Evolutionary conservation across 2,113 vertebrate species (phyloP).

Genomic region (Prochilodus magdalenae): DNA sequence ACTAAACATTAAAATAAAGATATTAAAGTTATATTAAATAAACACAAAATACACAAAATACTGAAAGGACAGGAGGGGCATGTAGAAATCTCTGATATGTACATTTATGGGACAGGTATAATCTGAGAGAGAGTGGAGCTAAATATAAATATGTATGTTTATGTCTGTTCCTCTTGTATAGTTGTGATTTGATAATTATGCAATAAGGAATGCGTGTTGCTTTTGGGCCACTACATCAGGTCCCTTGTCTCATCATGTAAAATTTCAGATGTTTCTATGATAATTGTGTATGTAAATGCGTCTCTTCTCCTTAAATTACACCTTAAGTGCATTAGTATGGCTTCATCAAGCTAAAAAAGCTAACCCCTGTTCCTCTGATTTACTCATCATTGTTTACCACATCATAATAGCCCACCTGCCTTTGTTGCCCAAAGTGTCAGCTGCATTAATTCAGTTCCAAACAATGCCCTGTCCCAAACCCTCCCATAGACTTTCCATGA

Average conservation of each 20-base stretch:
- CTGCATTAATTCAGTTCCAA: slow-evolving; percentile 4
- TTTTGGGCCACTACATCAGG: slow-evolving; percentile 5
- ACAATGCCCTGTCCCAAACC: background rate
- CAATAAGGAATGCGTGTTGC: background rate
- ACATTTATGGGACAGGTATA: too few relatives aligned
- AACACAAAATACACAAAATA: too few relatives aligned
- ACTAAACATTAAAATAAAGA: too few relatives aligned
- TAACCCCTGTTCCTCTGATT: slow-evolving; percentile 7
- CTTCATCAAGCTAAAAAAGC: background rate
- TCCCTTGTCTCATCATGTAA: background rate
- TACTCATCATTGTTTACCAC: background rate
- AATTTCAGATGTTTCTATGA: background rate
- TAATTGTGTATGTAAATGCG: background rate
- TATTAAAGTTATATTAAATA: too few relatives aligned
- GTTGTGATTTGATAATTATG: too few relatives aligned
- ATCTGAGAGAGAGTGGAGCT: too few relatives aligned
- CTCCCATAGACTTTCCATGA: slow-evolving; percentile 2
- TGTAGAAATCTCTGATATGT: too few relatives aligned
- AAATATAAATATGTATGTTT: too few relatives aligned
- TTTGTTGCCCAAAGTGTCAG: background rate
- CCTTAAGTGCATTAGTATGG: background rate
- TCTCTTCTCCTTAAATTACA: background rate
- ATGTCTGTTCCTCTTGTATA: too few relatives aligned
- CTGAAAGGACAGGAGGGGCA: too few relatives aligned
- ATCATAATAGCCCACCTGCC: background rate